Evolutionary conservation across 2,888 invertebrate species (phyloP), one percentile per base, ranked within the genome.

Genomic region (Crossocerus cetratus): DNA sequence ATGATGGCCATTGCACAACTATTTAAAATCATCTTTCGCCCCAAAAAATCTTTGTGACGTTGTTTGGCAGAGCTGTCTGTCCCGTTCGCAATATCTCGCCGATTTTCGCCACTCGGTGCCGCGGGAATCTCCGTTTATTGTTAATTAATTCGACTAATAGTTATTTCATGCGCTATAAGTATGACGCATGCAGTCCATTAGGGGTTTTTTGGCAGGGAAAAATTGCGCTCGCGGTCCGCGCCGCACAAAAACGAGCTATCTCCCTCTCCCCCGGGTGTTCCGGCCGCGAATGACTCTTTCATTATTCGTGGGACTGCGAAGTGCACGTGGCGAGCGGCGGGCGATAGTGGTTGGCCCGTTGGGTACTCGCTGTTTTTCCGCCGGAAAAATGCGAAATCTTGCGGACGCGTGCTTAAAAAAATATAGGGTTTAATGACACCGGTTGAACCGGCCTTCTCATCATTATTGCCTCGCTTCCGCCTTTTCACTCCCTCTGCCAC

Each of bases 111-210:
- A n/a, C 49, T 1, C 49, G 14, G 49, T 16, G 14, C 8, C 32
- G 11, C 32, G 14, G 53, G 58, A 76, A 74, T 70, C 76, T 72
- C 61, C 74, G 74, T 81, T 81, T 75, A 81, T 82, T 70, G 76
- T 81, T 78, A 80, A 81, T 81, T 82, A 80, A 82, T 80, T 75
- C 73, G 61, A 63, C 60, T 76, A 77, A 77, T 77, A 69, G 76
- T 76, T 77, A 77, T 76, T 72, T 72, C 76, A 76, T 77, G 76
- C 76, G 72, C 43, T 58, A 71, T 75, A 76, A 76, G 71, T 67
- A 76, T 76, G 75, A 76, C 43, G 62, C 18, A 76, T 58, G 66
- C 55, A 18, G 66, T 53, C 70, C 67, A 74, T 76, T 76, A 74
- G 60, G 70, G n/a, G 55, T 55, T 59, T 54, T 65, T 74, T 65